A percentile compares a stretch with the other conserved stretches of the same genome.
Evolutionary conservation across 2,113 vertebrate species (phyloP).

Genomic region (Tauraco erythrolophus): DNA sequence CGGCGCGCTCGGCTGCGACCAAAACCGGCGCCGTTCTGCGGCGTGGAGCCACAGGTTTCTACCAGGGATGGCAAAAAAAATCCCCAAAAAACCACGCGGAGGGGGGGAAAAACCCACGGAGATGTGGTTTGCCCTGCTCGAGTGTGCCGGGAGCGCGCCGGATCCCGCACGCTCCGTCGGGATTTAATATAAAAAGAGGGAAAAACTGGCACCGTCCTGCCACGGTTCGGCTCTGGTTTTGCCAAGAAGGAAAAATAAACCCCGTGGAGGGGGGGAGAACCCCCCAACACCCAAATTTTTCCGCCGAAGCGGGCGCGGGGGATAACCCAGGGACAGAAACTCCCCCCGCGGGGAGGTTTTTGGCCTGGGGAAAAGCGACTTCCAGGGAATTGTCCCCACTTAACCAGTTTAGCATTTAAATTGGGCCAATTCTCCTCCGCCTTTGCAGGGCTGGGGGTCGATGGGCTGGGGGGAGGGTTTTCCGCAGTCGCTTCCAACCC

Average conservation of each 20-base stretch:
- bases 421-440: not conserved
- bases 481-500: not conserved
- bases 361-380: not conserved
- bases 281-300: too few relatives aligned
- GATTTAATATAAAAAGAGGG: accelerated
- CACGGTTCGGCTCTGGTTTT: not conserved
- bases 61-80: too few relatives aligned
- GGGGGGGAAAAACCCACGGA: not conserved
- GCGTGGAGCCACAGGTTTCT: not conserved
- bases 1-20: accelerated
- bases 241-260: not conserved
- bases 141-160: not conserved
- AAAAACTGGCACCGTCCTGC: not conserved
- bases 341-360: too few relatives aligned
- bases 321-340: too few relatives aligned
- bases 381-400: slow-evolving; percentile 1
- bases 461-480: not conserved
- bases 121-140: too few relatives aligned
- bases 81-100: not conserved
- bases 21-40: not conserved
- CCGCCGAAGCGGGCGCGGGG: too few relatives aligned
- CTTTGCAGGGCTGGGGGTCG: not conserved
- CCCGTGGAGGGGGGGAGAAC: not conserved
- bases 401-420: slow-evolving; percentile 52
- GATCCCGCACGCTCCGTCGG: not conserved